Evolutionary conservation across 2,113 vertebrate genomes (phyloP), one percentile per base, ranked within the genome.

Genomic region (Tupaia tana): DNA sequence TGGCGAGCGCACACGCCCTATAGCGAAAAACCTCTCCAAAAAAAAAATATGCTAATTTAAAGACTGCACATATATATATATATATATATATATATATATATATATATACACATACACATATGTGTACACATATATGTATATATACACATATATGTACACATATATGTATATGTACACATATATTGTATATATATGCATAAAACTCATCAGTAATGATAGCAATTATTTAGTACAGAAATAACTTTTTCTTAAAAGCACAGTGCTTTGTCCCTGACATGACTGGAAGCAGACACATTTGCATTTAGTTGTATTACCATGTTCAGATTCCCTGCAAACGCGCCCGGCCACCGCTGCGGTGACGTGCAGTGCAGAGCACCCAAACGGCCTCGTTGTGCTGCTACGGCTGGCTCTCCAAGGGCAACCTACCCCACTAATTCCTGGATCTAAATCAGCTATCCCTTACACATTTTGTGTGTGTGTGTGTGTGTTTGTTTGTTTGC

Each of bases 401-500:
- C 96, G 95, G 96, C 81, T 52, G 94, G 86, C 89, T 89, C 93
- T 89, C 87, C 89, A 96, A 95, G 92, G 92, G 90, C 95, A 96
- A 98, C 97, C 98, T 98, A 75, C 4, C 78, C 59, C 95, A 96
- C 97, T 97, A 98, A 94, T 96, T 98, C 97, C 71, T 96, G 25
- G 83, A 64, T 90, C 18, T 96, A 81, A 43, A 89, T 25, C 25
- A 97, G 66, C 34, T 84, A 88, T 82, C 27, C 78, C 96, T 95
- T 69, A 86, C 66, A 59, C 6, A 31, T 43, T 43, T 3, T 43
- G 43, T 43, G 43, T 43, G 43, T 43, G 43, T 6, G 43, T 43
- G 43, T 43, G 43, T 43, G 43, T 43, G n/a, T n/a, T n/a, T n/a
- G n/a, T n/a, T n/a, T n/a, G n/a, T n/a, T n/a, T n/a, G n/a, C n/a